These are phyloP conservation scores for Apaloderma vittatum DNA, from an alignment of 2,113 vertebrate species.

Conservation along the genomic window DNA sequence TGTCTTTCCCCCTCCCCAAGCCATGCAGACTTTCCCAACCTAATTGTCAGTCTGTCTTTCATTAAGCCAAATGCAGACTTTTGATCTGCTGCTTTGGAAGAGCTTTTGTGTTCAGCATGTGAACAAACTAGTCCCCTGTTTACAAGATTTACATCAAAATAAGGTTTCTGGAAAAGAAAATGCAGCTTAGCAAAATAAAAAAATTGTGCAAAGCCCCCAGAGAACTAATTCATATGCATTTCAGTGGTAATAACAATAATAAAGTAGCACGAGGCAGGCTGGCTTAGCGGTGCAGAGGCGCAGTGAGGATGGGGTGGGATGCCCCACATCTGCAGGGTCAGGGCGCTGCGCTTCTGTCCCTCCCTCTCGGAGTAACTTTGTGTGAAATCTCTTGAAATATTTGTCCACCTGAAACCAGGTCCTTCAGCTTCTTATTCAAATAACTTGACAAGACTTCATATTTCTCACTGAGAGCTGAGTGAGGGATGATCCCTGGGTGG, in stretches of 20 bases:
- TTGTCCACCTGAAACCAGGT: rapidly evolving
- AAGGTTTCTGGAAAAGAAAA: conserved; percentile 52
- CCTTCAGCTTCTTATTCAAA: rapidly evolving
- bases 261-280: background rate
- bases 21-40: background rate
- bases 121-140: conserved; percentile 43
- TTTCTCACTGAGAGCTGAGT: rapidly evolving
- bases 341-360: background rate
- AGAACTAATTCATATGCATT: conserved; percentile 37
- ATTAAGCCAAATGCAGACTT: conserved; percentile 41
- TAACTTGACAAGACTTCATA: rapidly evolving
- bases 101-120: conserved; percentile 37
- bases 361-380: too few relatives aligned
- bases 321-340: rapidly evolving
- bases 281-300: background rate
- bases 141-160: conserved; percentile 69
- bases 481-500: rapidly evolving
- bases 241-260: conserved; percentile 8
- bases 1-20: background rate
- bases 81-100: conserved; percentile 32
- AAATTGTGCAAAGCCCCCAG: conserved; percentile 34
- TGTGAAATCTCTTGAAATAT: background rate
- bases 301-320: background rate
- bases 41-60: conserved; percentile 36
- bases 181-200: conserved; percentile 60